A percentile compares a stretch with the other conserved stretches of the same genome.
Evolutionary conservation across 1,140 invertebrate species (phyloP).

Genomic region (Aphis craccivora): DNA sequence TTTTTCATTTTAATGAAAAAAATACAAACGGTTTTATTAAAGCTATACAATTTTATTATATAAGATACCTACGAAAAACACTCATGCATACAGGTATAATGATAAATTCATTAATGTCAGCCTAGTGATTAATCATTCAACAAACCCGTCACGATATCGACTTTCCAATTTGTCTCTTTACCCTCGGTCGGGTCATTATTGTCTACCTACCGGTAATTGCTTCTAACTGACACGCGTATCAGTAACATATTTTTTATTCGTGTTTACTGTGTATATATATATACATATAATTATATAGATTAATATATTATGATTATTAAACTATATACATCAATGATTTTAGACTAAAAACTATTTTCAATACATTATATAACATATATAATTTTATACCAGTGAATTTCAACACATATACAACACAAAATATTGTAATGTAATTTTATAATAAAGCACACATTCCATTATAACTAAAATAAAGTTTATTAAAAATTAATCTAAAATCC

Average conservation of each 20-base stretch:
- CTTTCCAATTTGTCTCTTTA: slow-evolving; percentile 55
- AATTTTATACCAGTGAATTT: neutral
- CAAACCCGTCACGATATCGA: slow-evolving; percentile 18
- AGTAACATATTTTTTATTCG: neutral
- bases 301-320: neutral
- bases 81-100: slow-evolving; percentile 21
- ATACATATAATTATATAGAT: neutral
- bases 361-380: neutral
- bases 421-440: slow-evolving; percentile 2
- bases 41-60: slow-evolving; percentile 23
- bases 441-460: neutral
- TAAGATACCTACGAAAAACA: neutral
- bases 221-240: slow-evolving; percentile 13
- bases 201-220: slow-evolving; percentile 37
- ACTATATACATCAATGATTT: neutral
- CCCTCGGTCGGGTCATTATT: slow-evolving; percentile 5
- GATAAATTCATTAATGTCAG: slow-evolving; percentile 52
- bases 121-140: slow-evolving; percentile 38
- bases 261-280: neutral
- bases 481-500: neutral
- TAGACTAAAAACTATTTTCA: neutral
- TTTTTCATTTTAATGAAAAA: slow-evolving; percentile 11
- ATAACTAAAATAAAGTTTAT: neutral
- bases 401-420: too few relatives aligned
- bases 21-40: neutral